Evolutionary conservation across 2,888 invertebrate species (phyloP), one percentile per base, ranked within the genome.

Genomic region (Diarsia brunnea): DNA sequence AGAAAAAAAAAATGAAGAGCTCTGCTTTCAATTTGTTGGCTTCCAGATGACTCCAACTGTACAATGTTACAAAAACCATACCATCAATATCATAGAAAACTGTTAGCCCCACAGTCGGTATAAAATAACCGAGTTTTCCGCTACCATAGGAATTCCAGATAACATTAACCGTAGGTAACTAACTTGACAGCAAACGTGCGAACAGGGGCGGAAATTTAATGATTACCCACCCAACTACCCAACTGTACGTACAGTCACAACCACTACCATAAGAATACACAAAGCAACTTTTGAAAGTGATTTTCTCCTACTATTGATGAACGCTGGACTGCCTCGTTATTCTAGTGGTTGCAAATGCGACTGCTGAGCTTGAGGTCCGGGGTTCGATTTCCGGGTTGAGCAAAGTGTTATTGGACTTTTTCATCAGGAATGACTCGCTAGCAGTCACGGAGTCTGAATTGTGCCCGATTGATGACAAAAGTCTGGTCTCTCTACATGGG

Each of bases 161-260:
- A 51, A 43, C 70, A 65, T 51, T 66, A 86, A 82, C 84, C 58
- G 74, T 75, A 71, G 21, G 31, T 76, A 82, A 71, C 64, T 76
- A 82, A 71, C 64, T 43, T 43, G 66, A 79, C 66, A 12, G 38
- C 47, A 67, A 68, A 64, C 51, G 49, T 58, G 63, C 49, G 47
- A 68, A 73, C 60, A 38, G 24, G 63, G 73, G 27, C 63, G 75
- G 79, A 68, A 79, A 87, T 83, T 78, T 73, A 81, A 81, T 87
- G 73, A 75, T 74, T 72, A 72, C 73, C 19, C 11, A 14, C 11
- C 0, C 8, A 21, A 0, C 60, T 31, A 60, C 21, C 60, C 10
- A 19, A 21, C 19, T 60, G 31, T 31, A 16, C 14, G 11, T 58
- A 10, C 55, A 24, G 55, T 24, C 14, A 24, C 14, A 24, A 55